A percentile compares a stretch with the other conserved stretches of the same genome.
phyloP scores from a whole-genome alignment of 2,113 vertebrate species.

The Vulpes vulpes region DNA sequence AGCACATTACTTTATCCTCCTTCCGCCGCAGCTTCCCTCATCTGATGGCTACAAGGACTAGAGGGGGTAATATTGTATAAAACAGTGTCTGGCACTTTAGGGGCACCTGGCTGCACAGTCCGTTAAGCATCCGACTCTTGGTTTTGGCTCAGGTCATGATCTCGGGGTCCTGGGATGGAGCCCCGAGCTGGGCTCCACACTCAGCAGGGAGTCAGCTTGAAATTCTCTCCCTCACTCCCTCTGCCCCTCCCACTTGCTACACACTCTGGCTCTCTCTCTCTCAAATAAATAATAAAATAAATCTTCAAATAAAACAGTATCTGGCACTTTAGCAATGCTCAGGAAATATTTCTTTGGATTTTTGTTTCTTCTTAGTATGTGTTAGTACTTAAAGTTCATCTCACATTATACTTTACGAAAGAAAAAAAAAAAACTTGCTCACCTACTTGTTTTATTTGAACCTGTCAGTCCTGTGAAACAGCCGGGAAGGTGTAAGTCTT shows the following conservation, averaged over 20 bases:
- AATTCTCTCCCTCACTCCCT: neutral
- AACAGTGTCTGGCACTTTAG: neutral
- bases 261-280: too few species aligned
- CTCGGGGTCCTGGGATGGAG: neutral
- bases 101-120: neutral
- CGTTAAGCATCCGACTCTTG: neutral
- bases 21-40: neutral
- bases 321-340: neutral
- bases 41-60: neutral
- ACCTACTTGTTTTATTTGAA: neutral
- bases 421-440: neutral
- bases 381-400: neutral
- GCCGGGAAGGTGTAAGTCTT: neutral
- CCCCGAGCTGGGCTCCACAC: rapidly evolving
- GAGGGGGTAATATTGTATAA: neutral
- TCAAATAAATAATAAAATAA: neutral
- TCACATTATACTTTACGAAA: neutral
- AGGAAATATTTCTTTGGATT: neutral
- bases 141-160: neutral
- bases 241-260: neutral
- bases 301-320: neutral
- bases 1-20: neutral
- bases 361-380: neutral
- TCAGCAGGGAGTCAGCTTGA: neutral
- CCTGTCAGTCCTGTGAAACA: neutral